Percentiles rank a stretch among this genome's conserved stretches.
Evolutionary conservation across 2,797 vertebrate genomes (phyloP).

Genomic region (Todus mexicanus): DNA sequence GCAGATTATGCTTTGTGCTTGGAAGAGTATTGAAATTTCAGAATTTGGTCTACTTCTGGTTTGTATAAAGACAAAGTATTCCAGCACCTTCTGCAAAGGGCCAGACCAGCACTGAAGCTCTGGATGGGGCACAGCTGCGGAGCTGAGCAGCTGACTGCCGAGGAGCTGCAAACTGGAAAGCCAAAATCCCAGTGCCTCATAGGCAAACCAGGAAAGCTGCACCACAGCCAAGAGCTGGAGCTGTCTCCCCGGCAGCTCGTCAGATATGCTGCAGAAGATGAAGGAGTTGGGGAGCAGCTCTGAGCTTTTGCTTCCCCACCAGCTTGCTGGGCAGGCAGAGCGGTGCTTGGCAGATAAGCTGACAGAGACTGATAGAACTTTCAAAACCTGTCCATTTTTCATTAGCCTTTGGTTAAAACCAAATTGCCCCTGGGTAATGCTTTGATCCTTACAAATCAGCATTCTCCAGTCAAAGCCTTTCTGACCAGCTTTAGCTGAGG

Average conservation of each 20-base stretch:
- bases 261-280: not conserved
- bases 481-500: not conserved
- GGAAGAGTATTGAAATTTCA: not conserved
- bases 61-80: not conserved
- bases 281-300: not conserved
- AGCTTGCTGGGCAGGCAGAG: not conserved
- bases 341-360: not conserved
- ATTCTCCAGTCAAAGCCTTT: not conserved
- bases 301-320: not conserved
- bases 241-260: not conserved
- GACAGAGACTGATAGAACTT: not conserved
- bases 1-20: not conserved
- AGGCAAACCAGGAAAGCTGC: not conserved
- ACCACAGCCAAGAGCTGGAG: not conserved
- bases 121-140: not conserved
- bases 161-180: not conserved
- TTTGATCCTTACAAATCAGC: not conserved
- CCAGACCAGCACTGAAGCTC: not conserved
- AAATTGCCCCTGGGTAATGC: not conserved
- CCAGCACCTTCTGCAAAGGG: not conserved
- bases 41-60: not conserved
- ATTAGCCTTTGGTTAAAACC: not conserved
- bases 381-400: not conserved
- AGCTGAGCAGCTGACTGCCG: not conserved
- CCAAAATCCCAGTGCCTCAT: not conserved